Evolutionary conservation across 2,888 invertebrate species (phyloP).

Genomic region (Pollenia labialis): DNA sequence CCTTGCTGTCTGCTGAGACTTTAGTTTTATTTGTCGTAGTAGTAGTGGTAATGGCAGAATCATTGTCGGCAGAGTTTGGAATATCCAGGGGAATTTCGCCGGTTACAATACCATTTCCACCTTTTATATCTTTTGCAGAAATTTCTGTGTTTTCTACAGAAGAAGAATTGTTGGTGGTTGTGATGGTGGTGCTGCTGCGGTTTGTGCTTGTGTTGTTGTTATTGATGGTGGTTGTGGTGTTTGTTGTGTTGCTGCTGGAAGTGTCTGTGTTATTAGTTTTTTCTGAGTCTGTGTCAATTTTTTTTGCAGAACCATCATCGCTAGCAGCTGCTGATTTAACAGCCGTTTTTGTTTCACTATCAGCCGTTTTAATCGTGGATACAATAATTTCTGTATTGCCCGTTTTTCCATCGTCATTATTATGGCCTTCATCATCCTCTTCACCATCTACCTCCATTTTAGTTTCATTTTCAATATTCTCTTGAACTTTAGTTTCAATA

Average conservation of each 20-base stretch:
- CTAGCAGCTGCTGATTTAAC: conserved; percentile 34
- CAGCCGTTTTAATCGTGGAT: conserved; percentile 36
- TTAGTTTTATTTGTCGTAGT: conserved; percentile 42
- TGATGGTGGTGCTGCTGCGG: conserved; percentile 35
- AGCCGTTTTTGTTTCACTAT: conserved; percentile 53
- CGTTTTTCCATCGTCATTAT: conserved; percentile 45
- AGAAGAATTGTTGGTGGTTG: conserved; percentile 43
- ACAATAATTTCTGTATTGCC: conserved; percentile 44
- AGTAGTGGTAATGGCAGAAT: conserved; percentile 19
- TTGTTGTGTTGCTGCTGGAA: conserved; percentile 43
- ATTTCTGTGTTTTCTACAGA: conserved; percentile 38
- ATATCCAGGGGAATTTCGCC: conserved; percentile 64
- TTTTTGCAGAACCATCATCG: conserved; percentile 31
- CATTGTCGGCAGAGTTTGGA: conserved; percentile 48
- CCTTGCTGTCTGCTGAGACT: conserved; percentile 52
- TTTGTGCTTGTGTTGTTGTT: conserved; percentile 46
- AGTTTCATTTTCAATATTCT: conserved; percentile 32
- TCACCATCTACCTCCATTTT: conserved; percentile 64
- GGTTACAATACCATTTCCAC: conserved; percentile 62
- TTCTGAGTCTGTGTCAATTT: conserved; percentile 25
- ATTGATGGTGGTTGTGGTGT: conserved; percentile 40
- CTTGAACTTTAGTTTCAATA: conserved; percentile 36
- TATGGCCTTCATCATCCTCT: conserved; percentile 24
- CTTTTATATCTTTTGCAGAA: conserved; percentile 53
- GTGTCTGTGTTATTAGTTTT: conserved; percentile 55